Conservation (phyloP, 2,113 vertebrate species). For the Natator depressus region DNA sequence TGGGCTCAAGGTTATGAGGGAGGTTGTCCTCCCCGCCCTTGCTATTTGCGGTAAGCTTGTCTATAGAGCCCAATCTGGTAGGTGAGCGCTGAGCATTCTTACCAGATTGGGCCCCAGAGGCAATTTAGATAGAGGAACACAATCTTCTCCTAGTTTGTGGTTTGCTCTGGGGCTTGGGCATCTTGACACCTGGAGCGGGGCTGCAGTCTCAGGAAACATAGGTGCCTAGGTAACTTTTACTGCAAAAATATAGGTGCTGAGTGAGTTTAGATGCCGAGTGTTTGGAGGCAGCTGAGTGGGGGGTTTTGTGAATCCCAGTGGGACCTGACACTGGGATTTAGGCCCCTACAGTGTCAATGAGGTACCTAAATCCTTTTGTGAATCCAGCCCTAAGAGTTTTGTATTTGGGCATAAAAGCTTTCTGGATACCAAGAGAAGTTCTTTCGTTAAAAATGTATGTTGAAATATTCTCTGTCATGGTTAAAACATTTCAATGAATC, state of each 20-base stretch:
- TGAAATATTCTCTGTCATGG: not conserved
- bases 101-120: not conserved
- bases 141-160: not conserved
- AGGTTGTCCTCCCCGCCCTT: too few species aligned
- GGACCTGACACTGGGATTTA: not conserved
- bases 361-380: not conserved
- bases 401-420: accelerated
- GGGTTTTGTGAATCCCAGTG: not conserved
- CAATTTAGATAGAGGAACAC: not conserved
- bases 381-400: not conserved
- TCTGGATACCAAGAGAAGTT: not conserved
- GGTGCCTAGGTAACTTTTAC: not conserved
- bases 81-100: not conserved
- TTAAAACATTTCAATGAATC: accelerated
- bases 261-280: not conserved
- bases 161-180: not conserved
- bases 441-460: not conserved
- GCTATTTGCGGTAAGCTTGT: too few species aligned
- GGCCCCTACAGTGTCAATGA: not conserved
- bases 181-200: too few species aligned
- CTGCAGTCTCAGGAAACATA: not conserved
- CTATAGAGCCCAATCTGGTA: too few species aligned
- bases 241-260: not conserved
- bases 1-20: too few species aligned
- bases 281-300: not conserved